A percentile compares a stretch with the other conserved stretches of the same genome.
Evolutionary conservation across 2,113 vertebrate species (phyloP).

Genomic region (Chamaetylas fuelleborni): DNA sequence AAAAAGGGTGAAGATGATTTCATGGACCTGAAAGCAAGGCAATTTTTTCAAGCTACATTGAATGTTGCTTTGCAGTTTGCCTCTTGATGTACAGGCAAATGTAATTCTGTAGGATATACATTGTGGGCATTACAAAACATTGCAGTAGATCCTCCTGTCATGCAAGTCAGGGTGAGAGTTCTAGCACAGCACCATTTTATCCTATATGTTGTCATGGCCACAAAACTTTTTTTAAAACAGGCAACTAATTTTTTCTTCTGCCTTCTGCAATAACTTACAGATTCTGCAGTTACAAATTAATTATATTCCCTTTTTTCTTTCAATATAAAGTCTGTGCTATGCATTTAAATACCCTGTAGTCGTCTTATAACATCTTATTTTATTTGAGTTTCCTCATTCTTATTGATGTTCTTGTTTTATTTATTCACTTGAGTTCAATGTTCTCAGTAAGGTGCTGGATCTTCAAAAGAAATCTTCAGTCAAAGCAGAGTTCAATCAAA

Average conservation of each 20-base stretch:
- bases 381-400: constrained; percentile 20
- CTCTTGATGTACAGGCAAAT: background rate
- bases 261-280: background rate
- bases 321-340: background rate
- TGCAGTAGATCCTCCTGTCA: background rate
- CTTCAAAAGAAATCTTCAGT: constrained; percentile 43
- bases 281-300: background rate
- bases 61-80: background rate
- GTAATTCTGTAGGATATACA: background rate
- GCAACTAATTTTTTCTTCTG: background rate
- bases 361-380: background rate
- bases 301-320: background rate
- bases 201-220: background rate
- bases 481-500: constrained; percentile 22
- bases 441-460: constrained; percentile 3
- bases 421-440: constrained; percentile 49
- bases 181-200: background rate
- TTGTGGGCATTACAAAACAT: background rate
- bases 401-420: constrained; percentile 33
- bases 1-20: background rate
- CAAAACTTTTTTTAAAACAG: background rate
- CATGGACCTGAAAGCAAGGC: background rate
- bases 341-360: background rate
- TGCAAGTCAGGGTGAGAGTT: background rate
- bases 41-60: background rate